Evolutionary conservation across 1,140 invertebrate genomes (phyloP), one percentile per base, ranked within the genome.

Genomic region (Archivesica marissinica): DNA sequence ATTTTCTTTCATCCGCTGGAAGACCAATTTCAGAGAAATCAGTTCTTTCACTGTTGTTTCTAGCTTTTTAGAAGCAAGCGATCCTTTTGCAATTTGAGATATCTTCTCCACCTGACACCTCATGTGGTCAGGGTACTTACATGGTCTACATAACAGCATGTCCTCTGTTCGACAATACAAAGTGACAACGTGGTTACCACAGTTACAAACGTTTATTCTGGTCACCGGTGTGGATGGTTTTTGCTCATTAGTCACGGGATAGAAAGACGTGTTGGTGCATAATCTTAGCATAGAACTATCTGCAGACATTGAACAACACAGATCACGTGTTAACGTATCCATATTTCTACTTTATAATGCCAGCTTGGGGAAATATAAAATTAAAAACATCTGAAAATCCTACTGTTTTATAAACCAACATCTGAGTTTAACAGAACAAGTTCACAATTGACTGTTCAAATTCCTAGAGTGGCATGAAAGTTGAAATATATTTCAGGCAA

Each of bases 1-100:
- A 38, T 76, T 76, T 35, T 76, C 74, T 25, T 56, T 52, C 28
- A 76, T 33, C 25, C 39, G 54, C 33, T 39, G 9, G 39, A 76
- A 76, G 7, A 76, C 74, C 4, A 15, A 20, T 56, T 54, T 76
- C 0, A 76, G 47, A 9, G 74, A 56, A 2, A 15, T 39, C 35
- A 76, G 25, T 76, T 76, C 52, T 17, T 52, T 76, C 3, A 56
- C 4, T 23, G 74, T 76, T 23, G 28, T 30, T 23, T 76, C 23
- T 17, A 56, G 41, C 23, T 76, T 41, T 20, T 52, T 38, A 38
- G 9, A 39, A 11, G 35, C 35, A 0, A 76, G 35, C 9, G 39
- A n/a, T 13, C 74, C 28, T 50, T 76, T 50, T 4, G 74, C 74
- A 6, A 76, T 52, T 50, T 59, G 47, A 23, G 33, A 33, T 35